Percentiles rank a stretch among this genome's conserved stretches.
Conservation (phyloP, 2,797 vertebrate genomes). For the Choloepus didactylus region DNA sequence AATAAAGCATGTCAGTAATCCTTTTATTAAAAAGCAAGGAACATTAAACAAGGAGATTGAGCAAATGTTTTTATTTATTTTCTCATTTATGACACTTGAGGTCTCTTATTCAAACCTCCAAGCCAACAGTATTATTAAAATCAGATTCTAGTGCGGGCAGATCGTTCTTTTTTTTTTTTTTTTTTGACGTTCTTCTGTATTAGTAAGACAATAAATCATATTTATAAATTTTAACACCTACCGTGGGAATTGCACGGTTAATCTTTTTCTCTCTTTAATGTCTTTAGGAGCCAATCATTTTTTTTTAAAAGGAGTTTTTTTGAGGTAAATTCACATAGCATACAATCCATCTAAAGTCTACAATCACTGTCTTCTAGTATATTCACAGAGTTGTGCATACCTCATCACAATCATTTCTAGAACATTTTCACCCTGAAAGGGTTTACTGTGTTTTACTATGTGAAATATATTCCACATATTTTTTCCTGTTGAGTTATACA, state of each 20-base stretch:
- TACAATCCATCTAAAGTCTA: too few relatives aligned
- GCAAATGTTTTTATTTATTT: slow-evolving; percentile 70
- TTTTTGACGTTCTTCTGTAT: background rate
- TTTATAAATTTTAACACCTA: slow-evolving; percentile 20
- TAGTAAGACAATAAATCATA: background rate
- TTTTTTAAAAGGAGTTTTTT: too few relatives aligned
- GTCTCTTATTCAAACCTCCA: slow-evolving; percentile 11
- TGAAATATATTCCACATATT: too few relatives aligned
- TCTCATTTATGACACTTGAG: slow-evolving; percentile 11
- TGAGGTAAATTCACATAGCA: too few relatives aligned
- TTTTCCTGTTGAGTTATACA: too few relatives aligned
- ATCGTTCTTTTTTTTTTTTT: slow-evolving; percentile 4
- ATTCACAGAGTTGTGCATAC: too few relatives aligned
- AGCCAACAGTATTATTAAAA: slow-evolving; percentile 50
- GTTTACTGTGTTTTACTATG: too few relatives aligned
- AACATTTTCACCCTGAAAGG: too few relatives aligned
- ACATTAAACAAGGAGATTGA: slow-evolving; percentile 8
- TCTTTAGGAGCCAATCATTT: slow-evolving; percentile 9
- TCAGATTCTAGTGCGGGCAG: background rate
- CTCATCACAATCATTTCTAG: too few relatives aligned
- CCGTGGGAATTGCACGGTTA: background rate
- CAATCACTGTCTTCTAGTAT: too few relatives aligned
- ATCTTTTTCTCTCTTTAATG: background rate
- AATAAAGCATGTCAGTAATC: slow-evolving; percentile 23
- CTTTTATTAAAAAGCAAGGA: slow-evolving; percentile 54